These are phyloP conservation scores for Mustelus asterias DNA, from an alignment of 2,113 vertebrate species.

Conservation along the genomic window DNA sequence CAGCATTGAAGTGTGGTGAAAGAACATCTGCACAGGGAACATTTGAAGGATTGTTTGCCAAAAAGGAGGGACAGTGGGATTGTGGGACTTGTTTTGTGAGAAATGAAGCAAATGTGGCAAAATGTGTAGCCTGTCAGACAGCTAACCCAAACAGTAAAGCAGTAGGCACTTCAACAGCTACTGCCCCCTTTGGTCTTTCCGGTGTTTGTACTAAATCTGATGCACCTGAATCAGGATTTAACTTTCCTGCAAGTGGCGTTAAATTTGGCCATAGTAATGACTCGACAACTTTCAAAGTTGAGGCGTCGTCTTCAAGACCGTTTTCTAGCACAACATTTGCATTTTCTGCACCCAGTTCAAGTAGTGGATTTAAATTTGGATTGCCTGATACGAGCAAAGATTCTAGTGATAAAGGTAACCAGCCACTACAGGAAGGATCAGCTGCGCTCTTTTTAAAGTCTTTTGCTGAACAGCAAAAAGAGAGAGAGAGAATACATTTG, in stretches of 20 bases:
- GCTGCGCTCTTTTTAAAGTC: slow-evolving; percentile 58
- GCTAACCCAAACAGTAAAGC: background rate
- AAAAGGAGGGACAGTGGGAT: slow-evolving; percentile 36
- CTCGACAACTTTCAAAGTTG: slow-evolving; percentile 61
- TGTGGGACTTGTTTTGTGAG: slow-evolving; percentile 2
- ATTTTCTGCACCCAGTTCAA: slow-evolving; percentile 62
- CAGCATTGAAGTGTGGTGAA: background rate
- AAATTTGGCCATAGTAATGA: slow-evolving; percentile 67
- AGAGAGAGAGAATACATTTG: slow-evolving; percentile 51
- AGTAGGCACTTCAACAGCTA: background rate
- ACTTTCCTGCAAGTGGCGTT: slow-evolving; percentile 60
- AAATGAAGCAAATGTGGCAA: background rate
- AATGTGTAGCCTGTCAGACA: slow-evolving; percentile 21
- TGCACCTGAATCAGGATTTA: slow-evolving; percentile 54
- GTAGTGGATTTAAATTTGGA: slow-evolving; percentile 79
- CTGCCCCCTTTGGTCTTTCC: background rate
- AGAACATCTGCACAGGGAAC: background rate
- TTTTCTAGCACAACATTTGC: slow-evolving; percentile 64
- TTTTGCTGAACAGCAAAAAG: slow-evolving; percentile 64
- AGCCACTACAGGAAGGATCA: slow-evolving; percentile 47
- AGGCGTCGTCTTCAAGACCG: slow-evolving; percentile 54
- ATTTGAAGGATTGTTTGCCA: background rate
- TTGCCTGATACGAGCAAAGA: slow-evolving; percentile 62
- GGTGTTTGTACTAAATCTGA: background rate
- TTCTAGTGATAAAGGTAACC: slow-evolving; percentile 42